Percentiles rank a stretch among this genome's conserved stretches.
phyloP scores from a whole-genome alignment of 2,113 vertebrate species.

The Gobiocypris rarus region DNA sequence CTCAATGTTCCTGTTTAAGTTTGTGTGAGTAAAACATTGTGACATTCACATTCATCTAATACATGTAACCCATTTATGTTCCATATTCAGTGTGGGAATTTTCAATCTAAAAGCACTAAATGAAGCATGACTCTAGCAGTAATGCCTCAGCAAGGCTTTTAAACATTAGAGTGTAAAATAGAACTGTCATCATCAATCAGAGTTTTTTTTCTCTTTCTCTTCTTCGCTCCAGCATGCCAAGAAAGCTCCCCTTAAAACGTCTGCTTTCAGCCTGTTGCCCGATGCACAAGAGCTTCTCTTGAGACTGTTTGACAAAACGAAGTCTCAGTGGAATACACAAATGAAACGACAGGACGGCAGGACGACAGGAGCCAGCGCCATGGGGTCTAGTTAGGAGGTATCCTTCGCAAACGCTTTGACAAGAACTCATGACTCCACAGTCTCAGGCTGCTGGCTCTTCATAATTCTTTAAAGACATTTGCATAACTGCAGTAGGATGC shows the following conservation, averaged over 20 bases:
- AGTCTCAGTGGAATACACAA: slow-evolving; percentile 18
- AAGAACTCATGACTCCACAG: neutral
- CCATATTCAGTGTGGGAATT: neutral
- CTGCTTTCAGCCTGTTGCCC: neutral
- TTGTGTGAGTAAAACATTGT: neutral
- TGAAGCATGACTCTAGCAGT: neutral
- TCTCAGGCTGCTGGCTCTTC: slow-evolving; percentile 15
- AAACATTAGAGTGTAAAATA: neutral
- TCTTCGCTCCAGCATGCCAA: neutral
- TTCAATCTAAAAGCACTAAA: neutral
- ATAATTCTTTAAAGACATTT: slow-evolving; percentile 16
- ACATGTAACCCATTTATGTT: neutral
- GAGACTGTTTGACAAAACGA: slow-evolving; percentile 14
- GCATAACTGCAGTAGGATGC: slow-evolving; percentile 25
- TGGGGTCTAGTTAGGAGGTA: slow-evolving; percentile 13
- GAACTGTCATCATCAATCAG: neutral
- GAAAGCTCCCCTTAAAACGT: neutral
- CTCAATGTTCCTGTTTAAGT: neutral
- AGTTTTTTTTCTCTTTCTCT: neutral
- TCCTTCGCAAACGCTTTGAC: slow-evolving; percentile 13
- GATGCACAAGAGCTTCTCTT: neutral
- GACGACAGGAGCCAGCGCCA: slow-evolving; percentile 1
- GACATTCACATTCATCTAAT: neutral
- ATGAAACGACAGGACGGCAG: neutral
- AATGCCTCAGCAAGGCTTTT: neutral